phyloP scores from a whole-genome alignment of 2,113 vertebrate genomes.

The Panthera tigris region DNA sequence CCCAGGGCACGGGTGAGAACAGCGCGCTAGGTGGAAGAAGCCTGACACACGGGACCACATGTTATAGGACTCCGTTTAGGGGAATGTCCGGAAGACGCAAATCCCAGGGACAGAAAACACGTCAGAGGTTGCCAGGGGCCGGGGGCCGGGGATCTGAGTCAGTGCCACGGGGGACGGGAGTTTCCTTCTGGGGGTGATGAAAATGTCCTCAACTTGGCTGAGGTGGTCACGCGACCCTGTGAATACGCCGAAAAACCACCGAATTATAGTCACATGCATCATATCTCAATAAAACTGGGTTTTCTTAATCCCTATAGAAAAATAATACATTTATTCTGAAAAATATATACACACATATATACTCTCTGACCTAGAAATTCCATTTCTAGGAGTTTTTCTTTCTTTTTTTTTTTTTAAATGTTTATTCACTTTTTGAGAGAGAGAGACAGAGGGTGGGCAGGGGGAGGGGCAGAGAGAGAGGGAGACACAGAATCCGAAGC shows the following conservation, averaged over 20 bases:
- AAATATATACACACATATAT: accelerated
- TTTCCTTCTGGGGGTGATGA: too few species aligned
- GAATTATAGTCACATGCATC: accelerated
- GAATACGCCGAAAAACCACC: accelerated
- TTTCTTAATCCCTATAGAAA: neutral
- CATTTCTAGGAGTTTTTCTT: neutral
- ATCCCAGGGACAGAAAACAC: accelerated
- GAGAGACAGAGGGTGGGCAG: too few species aligned
- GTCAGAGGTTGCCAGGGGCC: accelerated
- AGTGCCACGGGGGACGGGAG: accelerated
- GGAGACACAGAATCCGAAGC: too few species aligned
- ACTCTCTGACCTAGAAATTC: neutral
- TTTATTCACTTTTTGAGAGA: too few species aligned
- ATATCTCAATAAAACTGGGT: neutral
- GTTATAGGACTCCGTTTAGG: accelerated
- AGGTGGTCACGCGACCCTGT: accelerated
- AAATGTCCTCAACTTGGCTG: accelerated
- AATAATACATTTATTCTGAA: neutral
- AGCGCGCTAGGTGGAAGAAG: accelerated
- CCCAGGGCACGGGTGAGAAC: accelerated
- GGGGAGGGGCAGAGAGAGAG: too few species aligned
- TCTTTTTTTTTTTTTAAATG: too few species aligned
- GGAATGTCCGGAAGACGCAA: accelerated
- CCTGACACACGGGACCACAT: accelerated
- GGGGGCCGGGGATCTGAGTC: accelerated